Base-by-base conservation (phyloP, 2,113 vertebrate species). In the Alethe castanea region DNA sequence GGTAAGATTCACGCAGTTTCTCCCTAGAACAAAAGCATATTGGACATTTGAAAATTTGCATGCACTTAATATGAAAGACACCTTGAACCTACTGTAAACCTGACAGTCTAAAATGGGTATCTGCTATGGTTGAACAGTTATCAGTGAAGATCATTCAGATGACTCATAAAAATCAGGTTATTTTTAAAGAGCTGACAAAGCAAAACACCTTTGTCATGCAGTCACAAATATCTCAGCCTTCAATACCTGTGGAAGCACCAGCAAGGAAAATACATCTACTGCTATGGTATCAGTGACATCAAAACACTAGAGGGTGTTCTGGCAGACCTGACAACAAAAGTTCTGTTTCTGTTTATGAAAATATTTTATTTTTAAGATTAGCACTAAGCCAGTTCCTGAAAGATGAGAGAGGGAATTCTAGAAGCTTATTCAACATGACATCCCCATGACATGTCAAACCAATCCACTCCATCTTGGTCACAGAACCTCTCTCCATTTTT, bases 1-100 rank as follows among this genome's bases (percentile, higher is more conserved):
- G 98, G 14, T 99, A 98, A 59, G 98, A 96, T 22, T 97, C 94
- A 18, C 97, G 97, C 42, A 99, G 93, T 11, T 98, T 98, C 36
- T 66, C 96, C 96, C 99, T 99, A 62, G 14, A 65, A 90, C 7
- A 74, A 47, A 90, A 93, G 12, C 42, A 77, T 8, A 59, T 1
- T 0, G 3, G 56, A 77, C 7, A 48, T 40, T 19, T 45, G 13
- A 85, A 76, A 83, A 80, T 18, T 8, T 31, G 26, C n/a, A 74
- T 0, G 3, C 10, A 25, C 3, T 45, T 64, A 4, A 61, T 80
- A 38, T 61, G 53, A 71, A 70, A 62, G 12, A 61, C 5, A 33
- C 38, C n/a, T 44, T 4, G 35, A 88, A 81, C 6, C 7, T 9
- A 14, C 20, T 48, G 26, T 62, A 77, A 83, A 80, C 14, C 22